Base-by-base conservation (phyloP, 1,140 invertebrate genomes). In the Vanessa tameamea region DNA sequence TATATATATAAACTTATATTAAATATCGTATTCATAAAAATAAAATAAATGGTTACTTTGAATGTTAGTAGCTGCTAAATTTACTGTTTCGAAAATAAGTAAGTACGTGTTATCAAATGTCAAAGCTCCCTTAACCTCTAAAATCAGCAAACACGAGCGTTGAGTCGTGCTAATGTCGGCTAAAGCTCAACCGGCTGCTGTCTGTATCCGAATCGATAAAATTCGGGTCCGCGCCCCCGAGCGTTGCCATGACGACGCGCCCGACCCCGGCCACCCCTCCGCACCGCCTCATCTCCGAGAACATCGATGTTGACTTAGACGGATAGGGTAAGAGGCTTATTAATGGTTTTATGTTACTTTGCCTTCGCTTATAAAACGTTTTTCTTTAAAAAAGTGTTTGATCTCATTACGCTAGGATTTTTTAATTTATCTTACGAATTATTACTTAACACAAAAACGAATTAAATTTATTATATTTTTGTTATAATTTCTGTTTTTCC, bases 291-390 rank as follows among this genome's bases (percentile, higher is more conserved):
- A 83, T 87, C 85, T 84, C 85, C 70, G 79, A 83, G 84, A 86
- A 87, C 88, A 89, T 81, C 87, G 85, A 89, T 91, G 90, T 92
- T 92, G 90, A 92, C 89, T 91, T 90, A 92, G 90, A 92, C 89
- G 90, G 88, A 92, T 92, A 90, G 89, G 86, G 90, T 92, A 92
- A 92, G 87, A 89, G 89, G 89, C 89, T 92, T 92, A 92, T 89
- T 91, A 92, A 92, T 92, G 90, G 87, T 89, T 90, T 91, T 89
- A 87, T 90, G 85, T 90, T 92, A 87, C 86, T 87, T 82, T 79
- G 75, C 75, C 80, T 79, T 84, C 72, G 64, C 69, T 76, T 67
- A 75, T 75, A 75, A 76, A 76, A 72, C 53, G 64, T 76, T 76
- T 76, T 76, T 51, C 63, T 76, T 72, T 68, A 59, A 76, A 72